Evolutionary conservation across 2,797 vertebrate genomes (phyloP), one percentile per base, ranked within the genome.

Genomic region (Paratrypauchen microcephalus): DNA sequence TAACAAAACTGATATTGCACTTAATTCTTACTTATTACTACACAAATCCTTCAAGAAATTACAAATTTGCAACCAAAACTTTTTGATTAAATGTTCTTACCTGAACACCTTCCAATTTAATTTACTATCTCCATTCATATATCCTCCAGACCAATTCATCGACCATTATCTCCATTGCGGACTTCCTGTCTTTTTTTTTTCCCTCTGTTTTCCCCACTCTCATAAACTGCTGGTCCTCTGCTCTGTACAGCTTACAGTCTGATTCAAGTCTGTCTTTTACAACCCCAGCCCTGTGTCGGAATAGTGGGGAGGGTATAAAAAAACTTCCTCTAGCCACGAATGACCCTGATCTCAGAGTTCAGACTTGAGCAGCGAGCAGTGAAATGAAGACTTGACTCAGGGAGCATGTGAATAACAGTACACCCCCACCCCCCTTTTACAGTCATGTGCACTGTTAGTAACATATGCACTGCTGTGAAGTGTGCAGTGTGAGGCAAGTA

Each of bases 261-360:
- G 88, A 77, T 83, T 81, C 60, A 73, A 77, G 85, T 91, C 91
- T 90, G 89, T 88, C 89, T 91, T 89, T 87, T 89, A 83, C 90
- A 88, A 91, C 83, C 81, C 86, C 87, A 88, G 88, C 86, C 86
- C 86, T 90, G 86, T 91, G 89, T 88, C 86, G 83, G 82, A 88
- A 81, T 87, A 88, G 59, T 13, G 19, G 19, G 21, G 19, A 76
- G 81, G 67, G 66, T 72, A 54, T 74, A 72, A 76, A 84, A 32
- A 36, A 87, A 88, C 76, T 72, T 90, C 87, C 83, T 86, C 83
- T 89, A 86, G 84, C 88, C 82, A 89, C 8, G 21, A 36, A 65
- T 89, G 85, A 92, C 88, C 89, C 84, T 83, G 70, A 83, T 86
- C 81, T 74, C 65, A 83, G 77, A 75, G 91, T 91, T 90, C 86